Percentiles rank a stretch among this genome's conserved stretches.
Conservation (phyloP, 2,113 vertebrate species). For the Prietella phreatophila region DNA sequence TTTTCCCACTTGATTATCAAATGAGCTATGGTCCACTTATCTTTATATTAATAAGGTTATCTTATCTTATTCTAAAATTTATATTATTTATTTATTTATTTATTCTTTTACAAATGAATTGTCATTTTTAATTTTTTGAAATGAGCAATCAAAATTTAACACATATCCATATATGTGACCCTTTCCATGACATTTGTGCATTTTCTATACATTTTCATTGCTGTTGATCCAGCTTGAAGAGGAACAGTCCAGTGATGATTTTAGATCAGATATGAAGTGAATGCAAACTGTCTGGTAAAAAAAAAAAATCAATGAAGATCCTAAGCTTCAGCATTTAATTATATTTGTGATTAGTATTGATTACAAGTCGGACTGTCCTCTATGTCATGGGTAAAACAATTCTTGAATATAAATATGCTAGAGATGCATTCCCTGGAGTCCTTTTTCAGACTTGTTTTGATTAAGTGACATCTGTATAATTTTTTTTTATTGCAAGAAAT, state of each 20-base stretch:
- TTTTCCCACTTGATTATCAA: not conserved
- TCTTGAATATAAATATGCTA: constrained; percentile 45
- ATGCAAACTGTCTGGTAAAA: constrained; percentile 66
- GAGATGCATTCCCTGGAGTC: constrained; percentile 34
- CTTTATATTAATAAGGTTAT: not conserved
- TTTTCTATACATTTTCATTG: constrained; percentile 55
- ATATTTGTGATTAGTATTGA: constrained; percentile 77
- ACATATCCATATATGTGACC: constrained; percentile 58
- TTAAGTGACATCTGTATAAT: not conserved
- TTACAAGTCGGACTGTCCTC: constrained; percentile 57
- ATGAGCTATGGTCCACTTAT: not conserved
- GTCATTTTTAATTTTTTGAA: not conserved
- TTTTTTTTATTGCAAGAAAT: not conserved
- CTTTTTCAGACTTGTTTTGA: constrained; percentile 8
- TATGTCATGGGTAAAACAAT: constrained; percentile 62
- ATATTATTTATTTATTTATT: too few relatives aligned
- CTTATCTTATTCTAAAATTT: not conserved
- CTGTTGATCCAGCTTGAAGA: constrained; percentile 64
- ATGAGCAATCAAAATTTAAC: constrained; percentile 51
- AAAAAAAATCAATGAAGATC: constrained; percentile 63
- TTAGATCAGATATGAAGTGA: constrained; percentile 71
- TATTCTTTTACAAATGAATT: not conserved
- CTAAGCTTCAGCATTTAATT: constrained; percentile 71
- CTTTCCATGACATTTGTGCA: constrained; percentile 70
- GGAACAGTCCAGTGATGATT: constrained; percentile 67